A percentile compares a stretch with the other conserved stretches of the same genome.
Evolutionary conservation across 2,888 invertebrate species (phyloP).

Genomic region (Iselma pallidipennis): DNA sequence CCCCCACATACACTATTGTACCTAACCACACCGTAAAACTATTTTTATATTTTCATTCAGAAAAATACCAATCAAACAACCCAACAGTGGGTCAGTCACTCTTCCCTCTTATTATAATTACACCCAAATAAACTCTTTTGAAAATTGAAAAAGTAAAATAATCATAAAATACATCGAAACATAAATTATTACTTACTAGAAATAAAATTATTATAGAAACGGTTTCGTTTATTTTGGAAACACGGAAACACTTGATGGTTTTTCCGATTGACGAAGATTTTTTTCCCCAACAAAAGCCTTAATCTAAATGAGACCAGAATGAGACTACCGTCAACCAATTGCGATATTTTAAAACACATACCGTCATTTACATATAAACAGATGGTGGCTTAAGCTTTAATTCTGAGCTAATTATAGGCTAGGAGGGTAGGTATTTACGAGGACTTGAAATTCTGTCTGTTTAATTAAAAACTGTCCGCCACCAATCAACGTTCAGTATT

Average conservation of each 20-base stretch:
- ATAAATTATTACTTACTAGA: background rate
- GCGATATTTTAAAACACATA: slow-evolving; percentile 11
- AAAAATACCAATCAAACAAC: slow-evolving; percentile 17
- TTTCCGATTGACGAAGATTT: background rate
- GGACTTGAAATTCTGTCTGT: slow-evolving; percentile 15
- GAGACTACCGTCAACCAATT: slow-evolving; percentile 1
- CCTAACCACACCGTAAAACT: slow-evolving; percentile 25
- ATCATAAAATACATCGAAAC: no score
- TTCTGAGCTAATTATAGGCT: slow-evolving; percentile 17
- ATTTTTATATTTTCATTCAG: slow-evolving; percentile 39
- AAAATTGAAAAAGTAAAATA: background rate
- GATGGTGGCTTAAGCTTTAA: slow-evolving; percentile 15
- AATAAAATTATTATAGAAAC: no score
- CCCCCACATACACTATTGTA: background rate
- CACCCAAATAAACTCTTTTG: background rate
- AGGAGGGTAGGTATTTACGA: slow-evolving; percentile 17
- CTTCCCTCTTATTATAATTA: background rate
- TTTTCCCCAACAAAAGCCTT: background rate
- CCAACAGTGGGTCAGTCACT: background rate
- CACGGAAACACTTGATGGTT: no score
- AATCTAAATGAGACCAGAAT: background rate
- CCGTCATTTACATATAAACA: slow-evolving; percentile 10
- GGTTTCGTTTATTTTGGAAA: no score
- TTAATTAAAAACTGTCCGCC: background rate
- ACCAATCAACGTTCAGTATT: background rate